phyloP scores from a whole-genome alignment of 1,140 invertebrate genomes.

The Drosophila baimaii region DNA sequence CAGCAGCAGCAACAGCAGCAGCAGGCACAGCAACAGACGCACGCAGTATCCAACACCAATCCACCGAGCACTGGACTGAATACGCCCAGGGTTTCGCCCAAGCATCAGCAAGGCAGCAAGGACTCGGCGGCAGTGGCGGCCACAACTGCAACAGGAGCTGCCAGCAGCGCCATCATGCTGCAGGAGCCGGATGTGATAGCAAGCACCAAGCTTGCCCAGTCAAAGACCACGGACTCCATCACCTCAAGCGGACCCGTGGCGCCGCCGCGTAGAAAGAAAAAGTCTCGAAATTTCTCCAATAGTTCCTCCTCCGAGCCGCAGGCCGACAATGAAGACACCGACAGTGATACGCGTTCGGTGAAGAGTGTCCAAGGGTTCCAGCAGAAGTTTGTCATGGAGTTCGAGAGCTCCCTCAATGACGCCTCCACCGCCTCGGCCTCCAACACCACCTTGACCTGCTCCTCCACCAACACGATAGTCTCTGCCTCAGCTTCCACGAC shows the following conservation, averaged over 20 bases:
- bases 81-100: constrained; percentile 48
- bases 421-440: constrained; percentile 55
- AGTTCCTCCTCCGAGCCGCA: constrained; percentile 83
- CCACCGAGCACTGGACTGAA: constrained; percentile 27
- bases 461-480: constrained; percentile 75
- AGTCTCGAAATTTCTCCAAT: constrained; percentile 85
- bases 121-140: not conserved
- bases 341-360: constrained; percentile 80
- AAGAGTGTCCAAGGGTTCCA: constrained; percentile 81
- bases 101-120: constrained; percentile 42
- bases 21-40: constrained; percentile 48
- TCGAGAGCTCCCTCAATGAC: constrained; percentile 75
- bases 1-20: constrained; percentile 52
- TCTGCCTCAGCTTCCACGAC: constrained; percentile 68
- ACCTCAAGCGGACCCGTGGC: constrained; percentile 87
- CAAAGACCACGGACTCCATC: constrained; percentile 84
- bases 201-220: constrained; percentile 91
- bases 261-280: constrained; percentile 93
- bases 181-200: constrained; percentile 97
- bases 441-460: constrained; percentile 59
- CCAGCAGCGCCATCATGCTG: constrained; percentile 82
- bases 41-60: constrained; percentile 27
- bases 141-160: constrained; percentile 4
- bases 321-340: constrained; percentile 73
- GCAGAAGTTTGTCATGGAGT: constrained; percentile 77